Percentiles rank a stretch among this genome's conserved stretches.
These are phyloP conservation scores for Ctenodactylus gundi DNA, from an alignment of 2,113 vertebrate species.

Conservation along the genomic window DNA sequence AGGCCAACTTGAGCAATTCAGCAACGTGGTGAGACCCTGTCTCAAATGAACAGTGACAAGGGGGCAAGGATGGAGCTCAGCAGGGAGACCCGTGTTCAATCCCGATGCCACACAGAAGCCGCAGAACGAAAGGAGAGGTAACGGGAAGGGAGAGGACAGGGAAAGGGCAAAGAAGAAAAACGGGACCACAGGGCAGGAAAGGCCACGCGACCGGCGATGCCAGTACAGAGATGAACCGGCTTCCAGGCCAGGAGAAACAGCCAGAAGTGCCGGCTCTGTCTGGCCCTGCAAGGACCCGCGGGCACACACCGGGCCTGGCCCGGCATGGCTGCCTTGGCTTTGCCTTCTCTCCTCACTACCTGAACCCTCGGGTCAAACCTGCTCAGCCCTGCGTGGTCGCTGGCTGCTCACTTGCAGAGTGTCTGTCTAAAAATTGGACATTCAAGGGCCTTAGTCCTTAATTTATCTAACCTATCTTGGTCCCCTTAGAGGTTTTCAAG, in stretches of 20 bases:
- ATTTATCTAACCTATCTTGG: not conserved
- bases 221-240: not conserved
- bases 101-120: too few relatives aligned
- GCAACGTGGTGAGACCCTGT: too few relatives aligned
- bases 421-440: not conserved
- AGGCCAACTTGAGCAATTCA: too few relatives aligned
- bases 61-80: too few relatives aligned
- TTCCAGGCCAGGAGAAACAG: not conserved
- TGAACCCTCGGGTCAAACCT: not conserved
- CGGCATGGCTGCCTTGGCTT: not conserved
- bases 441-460: not conserved
- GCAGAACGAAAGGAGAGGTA: not conserved
- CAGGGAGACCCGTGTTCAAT: too few relatives aligned
- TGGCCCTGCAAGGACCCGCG: too few relatives aligned
- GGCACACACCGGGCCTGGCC: too few relatives aligned
- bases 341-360: too few relatives aligned
- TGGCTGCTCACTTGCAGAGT: not conserved
- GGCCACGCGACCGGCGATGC: fast-evolving
- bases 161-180: not conserved
- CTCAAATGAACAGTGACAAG: too few relatives aligned
- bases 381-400: not conserved
- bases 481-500: not conserved
- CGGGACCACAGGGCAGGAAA: fast-evolving
- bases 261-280: too few relatives aligned
- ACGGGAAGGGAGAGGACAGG: not conserved